phyloP scores from a whole-genome alignment of 2,113 vertebrate genomes.

The Propithecus coquereli region DNA sequence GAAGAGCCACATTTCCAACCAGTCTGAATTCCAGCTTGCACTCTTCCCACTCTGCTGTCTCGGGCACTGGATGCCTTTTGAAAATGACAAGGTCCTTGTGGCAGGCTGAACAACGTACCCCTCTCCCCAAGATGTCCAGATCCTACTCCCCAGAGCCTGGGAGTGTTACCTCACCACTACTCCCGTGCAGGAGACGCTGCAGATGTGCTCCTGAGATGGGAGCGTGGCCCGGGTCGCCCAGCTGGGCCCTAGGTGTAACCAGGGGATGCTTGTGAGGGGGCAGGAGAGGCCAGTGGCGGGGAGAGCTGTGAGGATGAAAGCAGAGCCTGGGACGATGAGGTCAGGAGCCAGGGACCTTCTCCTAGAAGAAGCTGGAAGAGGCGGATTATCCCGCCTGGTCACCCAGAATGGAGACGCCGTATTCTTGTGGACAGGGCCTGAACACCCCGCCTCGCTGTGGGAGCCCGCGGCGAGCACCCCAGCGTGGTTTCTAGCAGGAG shows the following conservation, averaged over 20 bases:
- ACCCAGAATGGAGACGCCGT: neutral
- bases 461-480: neutral
- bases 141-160: neutral
- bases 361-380: neutral
- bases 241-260: neutral
- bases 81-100: neutral
- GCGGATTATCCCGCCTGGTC: neutral
- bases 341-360: neutral
- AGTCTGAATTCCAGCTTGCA: neutral
- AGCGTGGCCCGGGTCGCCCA: too few relatives aligned
- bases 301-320: neutral
- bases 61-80: neutral
- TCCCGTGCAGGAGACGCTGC: neutral
- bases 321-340: neutral
- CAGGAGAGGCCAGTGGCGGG: neutral
- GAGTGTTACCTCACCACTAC: neutral
- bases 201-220: neutral
- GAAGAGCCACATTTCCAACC: neutral
- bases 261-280: neutral
- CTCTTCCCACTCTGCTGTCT: neutral
- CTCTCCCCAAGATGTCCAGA: neutral
- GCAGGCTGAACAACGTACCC: neutral
- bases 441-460: neutral
- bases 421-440: neutral
- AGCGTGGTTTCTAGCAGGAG: neutral